phyloP scores from a whole-genome alignment of 2,113 vertebrate genomes.

The Hyla sarda region DNA sequence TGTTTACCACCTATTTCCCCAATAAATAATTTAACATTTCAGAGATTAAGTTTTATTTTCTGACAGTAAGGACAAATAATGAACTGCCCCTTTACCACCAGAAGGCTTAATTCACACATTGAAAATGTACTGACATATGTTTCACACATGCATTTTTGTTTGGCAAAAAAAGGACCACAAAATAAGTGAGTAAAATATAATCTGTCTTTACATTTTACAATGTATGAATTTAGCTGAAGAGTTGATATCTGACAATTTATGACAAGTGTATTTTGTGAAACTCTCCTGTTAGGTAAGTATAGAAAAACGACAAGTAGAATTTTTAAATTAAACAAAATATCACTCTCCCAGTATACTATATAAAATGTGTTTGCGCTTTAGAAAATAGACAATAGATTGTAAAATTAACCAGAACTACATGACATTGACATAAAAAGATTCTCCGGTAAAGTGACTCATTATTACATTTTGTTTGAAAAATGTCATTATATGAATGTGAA shows the following conservation, averaged over 20 bases:
- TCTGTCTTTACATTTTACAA: no score
- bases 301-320: background rate
- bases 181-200: no score
- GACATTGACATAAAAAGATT: conserved; percentile 37
- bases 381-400: background rate
- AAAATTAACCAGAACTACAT: conserved; percentile 9
- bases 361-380: background rate
- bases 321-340: background rate
- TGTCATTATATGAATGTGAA: conserved; percentile 21
- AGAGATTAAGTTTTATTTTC: conserved; percentile 11
- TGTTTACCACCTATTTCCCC: background rate
- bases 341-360: background rate
- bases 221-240: no score
- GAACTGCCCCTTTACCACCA: conserved; percentile 20
- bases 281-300: background rate
- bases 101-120: no score
- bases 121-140: no score
- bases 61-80: conserved; percentile 28
- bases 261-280: conserved; percentile 19
- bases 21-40: conserved; percentile 20
- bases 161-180: no score
- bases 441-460: conserved; percentile 24
- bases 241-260: conserved; percentile 25
- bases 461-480: conserved; percentile 37
- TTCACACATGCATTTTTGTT: no score